Evolutionary conservation across 2,888 invertebrate genomes (phyloP).

Genomic region (Hipparchia semele): DNA sequence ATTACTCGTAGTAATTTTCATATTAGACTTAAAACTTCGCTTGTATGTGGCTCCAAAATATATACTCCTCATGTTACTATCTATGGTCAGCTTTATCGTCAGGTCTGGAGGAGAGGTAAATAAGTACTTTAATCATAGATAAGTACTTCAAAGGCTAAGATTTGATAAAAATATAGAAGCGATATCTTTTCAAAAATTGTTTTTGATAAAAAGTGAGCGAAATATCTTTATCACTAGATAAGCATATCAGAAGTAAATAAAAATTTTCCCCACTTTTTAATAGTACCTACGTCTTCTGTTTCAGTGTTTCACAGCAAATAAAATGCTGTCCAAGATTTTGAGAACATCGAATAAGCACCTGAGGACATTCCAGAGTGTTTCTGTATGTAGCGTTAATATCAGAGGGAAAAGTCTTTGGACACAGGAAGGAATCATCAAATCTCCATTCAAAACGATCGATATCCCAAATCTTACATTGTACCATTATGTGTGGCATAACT

Average conservation of each 20-base stretch:
- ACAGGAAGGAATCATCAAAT: conserved; percentile 68
- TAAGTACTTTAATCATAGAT: background rate
- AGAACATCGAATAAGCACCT: conserved; percentile 53
- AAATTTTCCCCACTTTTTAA: background rate
- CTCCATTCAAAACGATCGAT: conserved; percentile 75
- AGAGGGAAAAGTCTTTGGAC: conserved; percentile 66
- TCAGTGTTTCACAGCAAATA: conserved; percentile 16
- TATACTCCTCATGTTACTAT: no score
- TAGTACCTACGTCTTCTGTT: background rate
- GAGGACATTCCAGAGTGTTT: conserved; percentile 37
- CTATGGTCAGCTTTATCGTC: background rate
- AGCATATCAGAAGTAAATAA: background rate
- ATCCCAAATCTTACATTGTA: conserved; percentile 81
- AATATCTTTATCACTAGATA: conserved; percentile 9
- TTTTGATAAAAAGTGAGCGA: background rate
- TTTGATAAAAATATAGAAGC: conserved; percentile 1
- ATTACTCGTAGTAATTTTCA: no score
- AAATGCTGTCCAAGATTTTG: conserved; percentile 56
- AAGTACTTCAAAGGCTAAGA: background rate
- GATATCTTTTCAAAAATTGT: background rate
- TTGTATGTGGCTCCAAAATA: no score
- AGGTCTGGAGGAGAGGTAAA: background rate
- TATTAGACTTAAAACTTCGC: no score
- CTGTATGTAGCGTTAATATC: conserved; percentile 43
- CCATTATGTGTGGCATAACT: conserved; percentile 85